Evolutionary conservation across 2,797 vertebrate species (phyloP).

Genomic region (Eremophila alpestris): DNA sequence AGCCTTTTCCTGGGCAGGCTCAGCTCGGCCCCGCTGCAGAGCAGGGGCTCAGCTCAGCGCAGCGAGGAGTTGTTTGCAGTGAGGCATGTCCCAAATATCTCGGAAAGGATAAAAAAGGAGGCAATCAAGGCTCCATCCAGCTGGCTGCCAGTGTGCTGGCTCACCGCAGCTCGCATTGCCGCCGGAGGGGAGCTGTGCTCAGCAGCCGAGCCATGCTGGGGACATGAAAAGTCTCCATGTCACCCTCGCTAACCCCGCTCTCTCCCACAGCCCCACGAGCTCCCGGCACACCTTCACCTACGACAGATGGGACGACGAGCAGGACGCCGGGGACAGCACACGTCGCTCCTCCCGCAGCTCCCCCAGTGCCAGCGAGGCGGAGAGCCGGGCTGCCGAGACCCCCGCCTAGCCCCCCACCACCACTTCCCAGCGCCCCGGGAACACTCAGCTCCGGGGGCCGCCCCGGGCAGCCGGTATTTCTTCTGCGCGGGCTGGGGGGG

Average conservation of each 20-base stretch:
- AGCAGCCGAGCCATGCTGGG: neutral
- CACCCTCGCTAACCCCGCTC: neutral
- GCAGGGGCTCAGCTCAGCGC: neutral
- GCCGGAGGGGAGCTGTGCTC: neutral
- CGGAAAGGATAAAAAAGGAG: neutral
- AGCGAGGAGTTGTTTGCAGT: neutral
- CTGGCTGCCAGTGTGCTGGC: neutral
- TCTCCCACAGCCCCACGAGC: slow-evolving; percentile 81
- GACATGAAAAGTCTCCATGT: fast-evolving
- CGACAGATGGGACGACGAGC: slow-evolving; percentile 89
- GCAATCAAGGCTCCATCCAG: neutral
- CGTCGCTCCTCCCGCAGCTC: slow-evolving; percentile 75
- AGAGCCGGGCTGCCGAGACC: slow-evolving; percentile 78
- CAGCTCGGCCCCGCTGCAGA: neutral
- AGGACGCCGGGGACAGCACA: slow-evolving; percentile 76
- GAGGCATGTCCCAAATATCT: neutral
- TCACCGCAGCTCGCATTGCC: neutral
- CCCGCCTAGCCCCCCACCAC: slow-evolving; percentile 69
- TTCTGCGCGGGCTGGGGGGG: neutral
- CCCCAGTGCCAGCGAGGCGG: slow-evolving; percentile 81
- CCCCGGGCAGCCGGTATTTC: neutral
- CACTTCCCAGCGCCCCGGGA: neutral
- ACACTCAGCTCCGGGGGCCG: neutral
- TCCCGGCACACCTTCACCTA: slow-evolving; percentile 80
- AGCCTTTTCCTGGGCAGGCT: neutral